Conservation (phyloP, 2,888 invertebrate genomes). For the Lissocephala sabroskyi region DNA sequence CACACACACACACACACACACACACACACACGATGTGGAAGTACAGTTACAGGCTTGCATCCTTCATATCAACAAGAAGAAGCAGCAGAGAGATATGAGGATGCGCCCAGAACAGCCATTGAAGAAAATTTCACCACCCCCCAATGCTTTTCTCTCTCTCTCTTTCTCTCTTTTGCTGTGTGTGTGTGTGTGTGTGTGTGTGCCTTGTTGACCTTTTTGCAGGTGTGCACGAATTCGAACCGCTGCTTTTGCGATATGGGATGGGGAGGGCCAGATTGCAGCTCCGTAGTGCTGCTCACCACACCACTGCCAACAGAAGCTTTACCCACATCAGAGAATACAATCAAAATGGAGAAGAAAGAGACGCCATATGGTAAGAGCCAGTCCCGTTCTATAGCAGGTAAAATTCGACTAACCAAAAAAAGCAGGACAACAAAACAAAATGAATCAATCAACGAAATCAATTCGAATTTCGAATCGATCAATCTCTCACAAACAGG, state of each 20-base stretch:
- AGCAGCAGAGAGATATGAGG: too few species aligned
- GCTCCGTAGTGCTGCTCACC: conserved; percentile 81
- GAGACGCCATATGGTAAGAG: conserved; percentile 94
- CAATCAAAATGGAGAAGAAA: conserved; percentile 85
- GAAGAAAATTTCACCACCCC: conserved; percentile 6
- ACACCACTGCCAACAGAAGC: conserved; percentile 75
- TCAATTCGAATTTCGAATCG: too few species aligned
- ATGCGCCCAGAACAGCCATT: background rate
- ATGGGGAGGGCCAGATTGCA: conserved; percentile 91
- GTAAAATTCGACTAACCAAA: too few species aligned
- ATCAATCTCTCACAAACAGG: too few species aligned
- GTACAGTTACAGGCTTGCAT: background rate
- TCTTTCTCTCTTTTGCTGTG: background rate
- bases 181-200: too few species aligned
- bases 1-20: conserved; percentile 4
- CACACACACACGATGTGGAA: conserved; percentile 11
- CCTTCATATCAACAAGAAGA: background rate
- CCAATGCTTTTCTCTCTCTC: too few species aligned
- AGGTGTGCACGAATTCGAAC: conserved; percentile 94
- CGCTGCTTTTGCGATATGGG: conserved; percentile 93
- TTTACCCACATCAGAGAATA: conserved; percentile 76
- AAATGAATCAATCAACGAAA: too few species aligned
- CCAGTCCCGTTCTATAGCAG: background rate
- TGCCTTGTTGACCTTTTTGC: conserved; percentile 47
- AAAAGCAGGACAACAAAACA: too few species aligned